These are phyloP conservation scores for Lagodon rhomboides DNA, from an alignment of 2,797 vertebrate genomes.

Conservation along the genomic window DNA sequence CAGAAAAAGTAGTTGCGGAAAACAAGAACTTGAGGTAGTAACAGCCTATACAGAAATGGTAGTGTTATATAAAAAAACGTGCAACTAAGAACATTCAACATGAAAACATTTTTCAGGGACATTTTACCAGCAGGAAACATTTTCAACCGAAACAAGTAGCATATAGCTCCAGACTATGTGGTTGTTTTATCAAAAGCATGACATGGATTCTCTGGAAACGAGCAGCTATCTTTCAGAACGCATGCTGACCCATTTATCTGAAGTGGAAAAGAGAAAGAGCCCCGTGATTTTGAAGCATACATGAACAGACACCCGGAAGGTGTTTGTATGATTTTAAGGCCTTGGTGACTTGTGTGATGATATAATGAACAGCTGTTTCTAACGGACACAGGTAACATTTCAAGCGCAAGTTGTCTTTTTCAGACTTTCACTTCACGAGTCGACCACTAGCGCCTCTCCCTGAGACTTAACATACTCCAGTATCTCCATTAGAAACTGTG, in stretches of 20 bases:
- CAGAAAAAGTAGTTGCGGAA: background rate
- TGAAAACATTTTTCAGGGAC: slow-evolving; percentile 7
- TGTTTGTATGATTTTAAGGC: slow-evolving; percentile 2
- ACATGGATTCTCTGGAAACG: slow-evolving; percentile 5
- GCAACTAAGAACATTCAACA: slow-evolving; percentile 8
- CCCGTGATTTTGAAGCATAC: background rate
- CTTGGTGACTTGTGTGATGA: background rate
- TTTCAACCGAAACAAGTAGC: background rate
- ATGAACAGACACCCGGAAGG: background rate
- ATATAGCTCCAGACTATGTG: background rate
- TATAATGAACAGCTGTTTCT: background rate
- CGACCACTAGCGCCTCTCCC: slow-evolving; percentile 46
- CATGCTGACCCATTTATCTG: background rate
- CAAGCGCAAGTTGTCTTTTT: background rate
- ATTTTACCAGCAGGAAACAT: slow-evolving; percentile 2
- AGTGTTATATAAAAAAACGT: slow-evolving; percentile 18
- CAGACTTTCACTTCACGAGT: slow-evolving; percentile 29
- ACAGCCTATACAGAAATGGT: slow-evolving; percentile 12
- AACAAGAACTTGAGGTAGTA: slow-evolving; percentile 50
- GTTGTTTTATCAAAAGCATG: background rate
- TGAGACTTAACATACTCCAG: slow-evolving; percentile 82
- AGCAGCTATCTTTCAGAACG: background rate
- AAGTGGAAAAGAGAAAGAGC: background rate
- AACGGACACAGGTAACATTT: background rate
- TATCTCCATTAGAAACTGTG: slow-evolving; percentile 84